A percentile compares a stretch with the other conserved stretches of the same genome.
Evolutionary conservation across 1,140 invertebrate species (phyloP).

Genomic region (Meloidogyne floridensis): DNA sequence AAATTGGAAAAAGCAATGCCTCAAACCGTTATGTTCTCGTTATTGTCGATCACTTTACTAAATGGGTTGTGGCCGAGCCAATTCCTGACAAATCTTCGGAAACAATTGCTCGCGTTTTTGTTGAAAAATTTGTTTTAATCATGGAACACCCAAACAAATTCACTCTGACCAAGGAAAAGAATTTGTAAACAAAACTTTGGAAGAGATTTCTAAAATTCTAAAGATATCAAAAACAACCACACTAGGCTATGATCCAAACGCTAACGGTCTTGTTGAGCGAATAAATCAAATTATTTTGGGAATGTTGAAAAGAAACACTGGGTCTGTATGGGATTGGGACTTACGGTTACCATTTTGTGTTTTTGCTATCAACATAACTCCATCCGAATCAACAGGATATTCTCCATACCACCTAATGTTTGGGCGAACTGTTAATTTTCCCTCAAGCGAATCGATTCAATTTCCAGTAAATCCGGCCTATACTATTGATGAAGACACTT

Average conservation of each 20-base stretch:
- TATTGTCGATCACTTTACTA: background rate
- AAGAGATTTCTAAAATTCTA: background rate
- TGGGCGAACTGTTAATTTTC: background rate
- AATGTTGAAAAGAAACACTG: background rate
- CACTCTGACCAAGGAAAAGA: conserved; percentile 13
- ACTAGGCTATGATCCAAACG: conserved; percentile 13
- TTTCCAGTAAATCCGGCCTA: background rate
- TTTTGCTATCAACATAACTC: conserved; percentile 5
- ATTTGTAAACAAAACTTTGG: background rate
- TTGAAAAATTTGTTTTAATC: background rate
- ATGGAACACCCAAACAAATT: background rate
- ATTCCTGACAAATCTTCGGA: conserved; percentile 2
- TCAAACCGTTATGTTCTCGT: background rate
- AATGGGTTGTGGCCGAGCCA: conserved; percentile 3
- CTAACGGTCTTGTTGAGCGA: background rate
- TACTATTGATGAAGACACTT: conserved; percentile 8
- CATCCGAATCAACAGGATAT: background rate
- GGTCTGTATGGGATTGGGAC: background rate
- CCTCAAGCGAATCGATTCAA: background rate
- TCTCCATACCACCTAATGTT: conserved; percentile 4
- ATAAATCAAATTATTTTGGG: background rate
- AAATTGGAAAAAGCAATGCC: too few relatives aligned
- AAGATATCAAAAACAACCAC: conserved; percentile 11
- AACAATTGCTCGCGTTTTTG: background rate
- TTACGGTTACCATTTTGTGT: background rate